phyloP scores from a whole-genome alignment of 2,797 vertebrate species.

The Sus cebifrons region DNA sequence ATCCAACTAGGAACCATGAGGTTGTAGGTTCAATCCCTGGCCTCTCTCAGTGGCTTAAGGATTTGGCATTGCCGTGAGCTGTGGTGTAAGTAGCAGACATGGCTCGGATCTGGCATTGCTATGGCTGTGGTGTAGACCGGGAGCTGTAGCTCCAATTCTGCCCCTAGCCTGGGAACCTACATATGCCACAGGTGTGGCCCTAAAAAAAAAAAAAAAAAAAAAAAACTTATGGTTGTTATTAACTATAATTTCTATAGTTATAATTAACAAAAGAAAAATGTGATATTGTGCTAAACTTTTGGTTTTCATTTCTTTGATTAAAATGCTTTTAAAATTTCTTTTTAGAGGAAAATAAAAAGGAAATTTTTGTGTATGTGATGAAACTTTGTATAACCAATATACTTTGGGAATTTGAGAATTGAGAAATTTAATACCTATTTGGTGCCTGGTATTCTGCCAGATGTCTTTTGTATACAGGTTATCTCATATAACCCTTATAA shows the following conservation, averaged over 20 bases:
- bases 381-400: background rate
- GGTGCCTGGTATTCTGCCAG: background rate
- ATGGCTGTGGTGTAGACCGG: no score
- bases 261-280: background rate
- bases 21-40: no score
- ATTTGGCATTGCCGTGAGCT: no score
- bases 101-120: no score
- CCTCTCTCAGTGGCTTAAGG: no score
- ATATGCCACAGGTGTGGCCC: no score
- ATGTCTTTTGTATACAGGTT: background rate
- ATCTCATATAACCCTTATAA: conserved; percentile 23
- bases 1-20: no score
- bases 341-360: background rate
- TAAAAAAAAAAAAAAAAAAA: no score
- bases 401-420: background rate
- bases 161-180: no score
- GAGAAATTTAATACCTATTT: background rate
- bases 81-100: no score
- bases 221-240: background rate
- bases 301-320: background rate
- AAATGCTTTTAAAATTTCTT: background rate
- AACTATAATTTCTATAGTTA: background rate
- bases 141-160: no score
- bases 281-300: background rate
- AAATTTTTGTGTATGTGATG: background rate